phyloP scores from a whole-genome alignment of 64 coral and sea anemone genomes.

The Pachyseris speciosa region DNA sequence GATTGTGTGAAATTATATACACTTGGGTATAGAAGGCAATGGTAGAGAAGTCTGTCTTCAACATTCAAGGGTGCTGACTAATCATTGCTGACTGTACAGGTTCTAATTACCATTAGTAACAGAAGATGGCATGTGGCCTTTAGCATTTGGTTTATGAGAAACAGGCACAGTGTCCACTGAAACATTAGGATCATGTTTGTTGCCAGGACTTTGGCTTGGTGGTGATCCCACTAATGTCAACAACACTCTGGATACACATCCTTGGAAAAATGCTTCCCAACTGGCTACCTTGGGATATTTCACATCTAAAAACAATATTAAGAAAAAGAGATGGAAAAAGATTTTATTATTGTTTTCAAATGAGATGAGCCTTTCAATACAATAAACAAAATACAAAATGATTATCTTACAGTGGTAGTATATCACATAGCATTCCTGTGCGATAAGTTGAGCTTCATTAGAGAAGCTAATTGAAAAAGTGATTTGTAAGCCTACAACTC shows the following conservation, averaged over 20 bases:
- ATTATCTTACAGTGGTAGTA: too few species aligned
- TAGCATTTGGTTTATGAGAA: neutral
- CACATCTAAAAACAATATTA: conserved; percentile 77
- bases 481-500: too few species aligned
- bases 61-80: too few species aligned
- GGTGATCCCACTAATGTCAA: conserved; percentile 78
- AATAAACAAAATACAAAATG: too few species aligned
- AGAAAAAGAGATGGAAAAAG: neutral
- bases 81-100: neutral
- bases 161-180: conserved; percentile 59
- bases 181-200: conserved; percentile 23
- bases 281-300: conserved; percentile 81
- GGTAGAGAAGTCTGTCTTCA: too few species aligned
- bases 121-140: neutral
- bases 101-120: conserved; percentile 14
- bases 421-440: too few species aligned
- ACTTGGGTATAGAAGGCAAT: too few species aligned
- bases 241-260: conserved; percentile 77
- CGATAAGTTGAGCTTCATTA: too few species aligned
- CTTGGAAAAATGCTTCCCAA: conserved; percentile 85
- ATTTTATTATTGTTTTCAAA: neutral
- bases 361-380: too few species aligned
- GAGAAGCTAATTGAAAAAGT: too few species aligned
- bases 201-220: conserved; percentile 18
- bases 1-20: too few species aligned